Conservation (phyloP, 2,113 vertebrate genomes). For the Danio rerio region GRCz12tu NC_133182.1:4188001-4188500, state of each 20-base stretch:
- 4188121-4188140: constrained; percentile 24
- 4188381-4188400: background rate
- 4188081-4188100: background rate
- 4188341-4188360: background rate
- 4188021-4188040: background rate
- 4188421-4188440: too few relatives aligned
- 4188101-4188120: background rate
- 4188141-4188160: constrained; percentile 25
- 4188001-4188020: background rate
- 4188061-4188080: background rate
- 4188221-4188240: constrained; percentile 9
- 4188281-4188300: background rate
- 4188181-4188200: constrained; percentile 12
- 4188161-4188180: constrained; percentile 8
- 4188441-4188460: too few relatives aligned
- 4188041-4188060: background rate
- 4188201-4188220: background rate
- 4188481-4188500: too few relatives aligned
- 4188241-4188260: constrained; percentile 22
- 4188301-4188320: constrained; percentile 17
- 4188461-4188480: too few relatives aligned
- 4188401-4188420: too few relatives aligned
- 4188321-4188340: background rate
- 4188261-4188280: constrained; percentile 40
- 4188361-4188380: too few relatives aligned